Evolutionary conservation across 2,797 vertebrate genomes (phyloP).

Genomic region (Rhinatrema bivittatum): DNA sequence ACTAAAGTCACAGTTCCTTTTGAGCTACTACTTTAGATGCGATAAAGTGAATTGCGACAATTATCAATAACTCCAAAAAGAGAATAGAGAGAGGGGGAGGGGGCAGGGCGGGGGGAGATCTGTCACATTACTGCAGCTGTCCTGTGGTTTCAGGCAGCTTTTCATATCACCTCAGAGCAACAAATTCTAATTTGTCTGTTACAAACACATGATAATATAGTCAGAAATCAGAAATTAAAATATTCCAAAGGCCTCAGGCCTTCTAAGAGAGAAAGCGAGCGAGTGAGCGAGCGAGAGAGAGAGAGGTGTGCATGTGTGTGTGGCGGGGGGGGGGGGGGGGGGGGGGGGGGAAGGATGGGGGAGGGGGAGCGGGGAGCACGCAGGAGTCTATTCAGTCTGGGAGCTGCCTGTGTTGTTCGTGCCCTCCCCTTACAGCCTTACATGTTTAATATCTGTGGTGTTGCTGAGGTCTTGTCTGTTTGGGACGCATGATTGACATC

Average conservation of each 20-base stretch:
- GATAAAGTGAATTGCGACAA: slow-evolving; percentile 62
- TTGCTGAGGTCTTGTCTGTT: slow-evolving; percentile 62
- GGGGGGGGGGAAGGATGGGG: slow-evolving; percentile 4
- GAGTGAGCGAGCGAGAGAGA: neutral
- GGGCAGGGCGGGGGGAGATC: neutral
- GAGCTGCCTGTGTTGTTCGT: slow-evolving; percentile 48
- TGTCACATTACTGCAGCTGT: slow-evolving; percentile 33
- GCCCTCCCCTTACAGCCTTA: slow-evolving; percentile 49
- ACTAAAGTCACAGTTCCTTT: slow-evolving; percentile 53
- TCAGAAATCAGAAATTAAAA: slow-evolving; percentile 80
- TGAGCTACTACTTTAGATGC: slow-evolving; percentile 52
- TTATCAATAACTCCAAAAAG: slow-evolving; percentile 48
- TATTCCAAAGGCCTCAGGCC: slow-evolving; percentile 72
- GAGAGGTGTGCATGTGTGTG: too few relatives aligned
- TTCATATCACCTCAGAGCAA: slow-evolving; percentile 58
- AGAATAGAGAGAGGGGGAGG: neutral
- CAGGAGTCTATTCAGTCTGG: slow-evolving; percentile 28
- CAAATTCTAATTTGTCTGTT: slow-evolving; percentile 85
- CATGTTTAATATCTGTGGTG: slow-evolving; percentile 59
- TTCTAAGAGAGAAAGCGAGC: slow-evolving; percentile 54
- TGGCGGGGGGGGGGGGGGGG: slow-evolving; percentile 18
- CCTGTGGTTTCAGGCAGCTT: slow-evolving; percentile 49
- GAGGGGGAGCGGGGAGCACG: too few relatives aligned
- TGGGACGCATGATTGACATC: slow-evolving; percentile 85
- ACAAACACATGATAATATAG: slow-evolving; percentile 74